Evolutionary conservation across 2,888 invertebrate species (phyloP).

Genomic region (Enchytraeus crypticus): DNA sequence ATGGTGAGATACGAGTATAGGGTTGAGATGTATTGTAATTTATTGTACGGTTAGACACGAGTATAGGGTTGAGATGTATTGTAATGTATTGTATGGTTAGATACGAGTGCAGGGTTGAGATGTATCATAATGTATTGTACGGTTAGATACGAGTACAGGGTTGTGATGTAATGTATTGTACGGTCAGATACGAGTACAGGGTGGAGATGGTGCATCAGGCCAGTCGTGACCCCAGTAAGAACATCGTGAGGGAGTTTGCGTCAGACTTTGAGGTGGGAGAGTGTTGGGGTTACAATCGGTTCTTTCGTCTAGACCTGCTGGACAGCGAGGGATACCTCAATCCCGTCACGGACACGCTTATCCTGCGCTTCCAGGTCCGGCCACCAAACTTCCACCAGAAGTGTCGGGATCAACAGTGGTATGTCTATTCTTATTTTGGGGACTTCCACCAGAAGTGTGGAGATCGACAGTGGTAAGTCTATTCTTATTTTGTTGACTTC

Average conservation of each 20-base stretch:
- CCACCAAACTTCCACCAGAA: conserved; percentile 88
- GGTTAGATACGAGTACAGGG: conserved; percentile 52
- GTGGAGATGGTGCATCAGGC: conserved; percentile 91
- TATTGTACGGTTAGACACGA: no score
- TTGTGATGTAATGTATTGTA: conserved; percentile 80
- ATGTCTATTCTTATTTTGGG: neutral
- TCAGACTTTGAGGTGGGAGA: conserved; percentile 92
- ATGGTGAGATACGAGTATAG: no score
- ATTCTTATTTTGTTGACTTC: no score
- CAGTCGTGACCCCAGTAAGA: conserved; percentile 64
- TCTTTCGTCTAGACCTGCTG: conserved; percentile 78
- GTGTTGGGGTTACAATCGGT: conserved; percentile 87
- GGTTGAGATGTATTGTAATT: neutral
- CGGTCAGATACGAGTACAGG: conserved; percentile 48
- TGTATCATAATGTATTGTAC: conserved; percentile 72
- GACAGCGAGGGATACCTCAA: conserved; percentile 84
- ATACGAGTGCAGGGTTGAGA: conserved; percentile 56
- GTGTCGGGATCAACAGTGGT: conserved; percentile 73
- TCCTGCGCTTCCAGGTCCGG: conserved; percentile 78
- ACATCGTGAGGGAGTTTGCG: conserved; percentile 85
- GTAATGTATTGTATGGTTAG: conserved; percentile 76
- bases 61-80: conserved; percentile 55
- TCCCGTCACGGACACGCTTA: conserved; percentile 71
- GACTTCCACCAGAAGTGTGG: no score
- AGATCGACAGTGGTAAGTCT: no score